Percentiles rank a stretch among this genome's conserved stretches.
These are phyloP conservation scores for Ciconia maguari DNA, from an alignment of 2,113 vertebrate species.

Conservation along the genomic window DNA sequence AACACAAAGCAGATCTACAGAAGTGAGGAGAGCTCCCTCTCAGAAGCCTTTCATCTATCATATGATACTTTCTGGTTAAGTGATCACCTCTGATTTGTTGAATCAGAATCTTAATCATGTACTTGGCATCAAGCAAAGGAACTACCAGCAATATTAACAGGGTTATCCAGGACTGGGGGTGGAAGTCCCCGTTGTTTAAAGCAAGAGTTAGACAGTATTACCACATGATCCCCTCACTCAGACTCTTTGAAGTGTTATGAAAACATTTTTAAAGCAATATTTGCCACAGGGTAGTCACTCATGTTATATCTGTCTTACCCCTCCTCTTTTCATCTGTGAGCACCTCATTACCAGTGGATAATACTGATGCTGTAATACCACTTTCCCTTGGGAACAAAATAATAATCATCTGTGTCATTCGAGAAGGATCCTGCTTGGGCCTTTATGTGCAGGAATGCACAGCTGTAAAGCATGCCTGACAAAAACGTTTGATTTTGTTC, in stretches of 20 bases:
- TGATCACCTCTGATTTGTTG: conserved; percentile 29
- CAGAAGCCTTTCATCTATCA: background rate
- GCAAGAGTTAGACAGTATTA: conserved; percentile 1
- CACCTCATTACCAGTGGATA: conserved; percentile 51
- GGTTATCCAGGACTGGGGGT: background rate
- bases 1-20: background rate
- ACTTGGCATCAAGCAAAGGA: conserved; percentile 23
- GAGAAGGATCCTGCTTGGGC: background rate
- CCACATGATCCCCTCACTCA: conserved; percentile 40
- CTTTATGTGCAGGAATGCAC: background rate
- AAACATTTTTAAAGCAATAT: conserved; percentile 57
- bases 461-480: background rate
- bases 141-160: background rate
- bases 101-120: conserved; percentile 17
- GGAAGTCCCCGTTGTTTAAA: conserved; percentile 34
- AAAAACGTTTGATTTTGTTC: background rate
- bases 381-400: conserved; percentile 49
- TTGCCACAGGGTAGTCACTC: conserved; percentile 55
- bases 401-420: conserved; percentile 21
- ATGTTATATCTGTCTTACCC: background rate
- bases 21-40: background rate
- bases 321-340: conserved; percentile 36
- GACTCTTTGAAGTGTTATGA: conserved; percentile 51
- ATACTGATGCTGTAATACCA: conserved; percentile 19
- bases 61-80: conserved; percentile 28